Evolutionary conservation across 2,888 invertebrate genomes (phyloP).

Genomic region (Drosophila tripunctata): DNA sequence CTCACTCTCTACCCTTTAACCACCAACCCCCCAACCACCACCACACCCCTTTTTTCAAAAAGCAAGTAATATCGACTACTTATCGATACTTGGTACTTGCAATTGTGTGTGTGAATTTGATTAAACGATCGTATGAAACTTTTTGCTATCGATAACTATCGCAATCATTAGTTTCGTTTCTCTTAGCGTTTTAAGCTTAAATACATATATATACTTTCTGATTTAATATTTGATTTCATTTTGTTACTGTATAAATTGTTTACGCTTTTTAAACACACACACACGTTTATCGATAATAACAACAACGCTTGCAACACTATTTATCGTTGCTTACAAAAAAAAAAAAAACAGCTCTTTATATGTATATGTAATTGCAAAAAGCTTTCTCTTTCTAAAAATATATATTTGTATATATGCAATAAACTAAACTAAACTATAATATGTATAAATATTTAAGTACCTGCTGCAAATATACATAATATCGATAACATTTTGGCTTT

Average conservation of each 20-base stretch:
- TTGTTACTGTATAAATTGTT: too few relatives aligned
- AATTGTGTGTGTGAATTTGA: too few relatives aligned
- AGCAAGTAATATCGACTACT: not conserved
- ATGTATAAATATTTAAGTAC: slow-evolving; percentile 1
- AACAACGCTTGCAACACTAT: slow-evolving; percentile 33
- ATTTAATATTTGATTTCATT: slow-evolving; percentile 8
- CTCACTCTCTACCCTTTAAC: not conserved
- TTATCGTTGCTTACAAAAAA: slow-evolving; percentile 31
- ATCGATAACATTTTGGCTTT: slow-evolving; percentile 29
- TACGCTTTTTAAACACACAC: slow-evolving; percentile 25
- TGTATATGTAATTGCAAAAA: slow-evolving; percentile 24
- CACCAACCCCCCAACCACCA: not conserved
- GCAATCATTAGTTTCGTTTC: slow-evolving; percentile 24
- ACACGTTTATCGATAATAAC: slow-evolving; percentile 31
- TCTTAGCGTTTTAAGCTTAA: slow-evolving; percentile 11
- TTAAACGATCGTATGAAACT: not conserved
- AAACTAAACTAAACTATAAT: too few relatives aligned
- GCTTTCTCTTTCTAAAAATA: slow-evolving; percentile 7
- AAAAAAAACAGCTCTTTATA: not conserved
- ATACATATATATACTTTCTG: not conserved
- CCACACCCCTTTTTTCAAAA: too few relatives aligned
- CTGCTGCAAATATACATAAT: slow-evolving; percentile 11
- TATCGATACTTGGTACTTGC: not conserved
- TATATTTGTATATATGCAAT: slow-evolving; percentile 6
- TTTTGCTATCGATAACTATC: slow-evolving; percentile 25